Conservation (phyloP, 2,797 vertebrate species). For the Sibirionetta formosa region DNA sequence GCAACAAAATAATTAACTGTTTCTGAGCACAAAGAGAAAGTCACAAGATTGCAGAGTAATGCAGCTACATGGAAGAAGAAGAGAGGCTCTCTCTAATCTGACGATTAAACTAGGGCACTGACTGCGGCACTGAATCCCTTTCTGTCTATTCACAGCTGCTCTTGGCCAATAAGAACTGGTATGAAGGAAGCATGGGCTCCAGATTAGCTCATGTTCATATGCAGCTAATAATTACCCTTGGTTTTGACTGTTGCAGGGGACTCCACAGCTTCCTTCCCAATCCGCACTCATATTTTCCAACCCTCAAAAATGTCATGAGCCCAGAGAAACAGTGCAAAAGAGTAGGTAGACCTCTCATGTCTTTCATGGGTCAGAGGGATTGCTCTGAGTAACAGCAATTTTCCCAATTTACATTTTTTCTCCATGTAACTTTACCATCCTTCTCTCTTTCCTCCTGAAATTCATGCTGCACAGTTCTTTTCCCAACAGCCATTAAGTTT, state of each 20-base stretch:
- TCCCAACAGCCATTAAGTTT: not conserved
- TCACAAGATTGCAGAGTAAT: conserved; percentile 11
- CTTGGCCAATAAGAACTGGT: conserved; percentile 9
- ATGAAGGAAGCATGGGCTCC: not conserved
- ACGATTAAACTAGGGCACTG: not conserved
- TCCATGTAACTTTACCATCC: not conserved
- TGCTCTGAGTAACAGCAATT: not conserved
- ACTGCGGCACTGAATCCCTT: conserved; percentile 3
- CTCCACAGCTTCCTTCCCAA: conserved; percentile 9
- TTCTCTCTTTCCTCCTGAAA: not conserved
- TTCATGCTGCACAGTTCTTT: not conserved
- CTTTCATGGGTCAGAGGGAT: not conserved
- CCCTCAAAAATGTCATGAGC: not conserved
- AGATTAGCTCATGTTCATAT: conserved; percentile 30
- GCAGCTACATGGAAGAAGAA: not conserved
- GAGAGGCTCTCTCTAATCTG: not conserved
- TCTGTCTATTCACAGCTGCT: conserved; percentile 40
- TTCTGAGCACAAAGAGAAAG: conserved; percentile 36
- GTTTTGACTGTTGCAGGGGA: conserved; percentile 24
- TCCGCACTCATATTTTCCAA: not conserved
- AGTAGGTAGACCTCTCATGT: not conserved
- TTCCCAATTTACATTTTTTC: not conserved
- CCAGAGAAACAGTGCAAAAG: not conserved
- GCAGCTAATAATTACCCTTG: conserved; percentile 37
- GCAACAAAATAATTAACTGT: conserved; percentile 61